These are phyloP conservation scores for Octonoba sinensis DNA, from an alignment of 2,888 invertebrate species.

Conservation along the genomic window DNA sequence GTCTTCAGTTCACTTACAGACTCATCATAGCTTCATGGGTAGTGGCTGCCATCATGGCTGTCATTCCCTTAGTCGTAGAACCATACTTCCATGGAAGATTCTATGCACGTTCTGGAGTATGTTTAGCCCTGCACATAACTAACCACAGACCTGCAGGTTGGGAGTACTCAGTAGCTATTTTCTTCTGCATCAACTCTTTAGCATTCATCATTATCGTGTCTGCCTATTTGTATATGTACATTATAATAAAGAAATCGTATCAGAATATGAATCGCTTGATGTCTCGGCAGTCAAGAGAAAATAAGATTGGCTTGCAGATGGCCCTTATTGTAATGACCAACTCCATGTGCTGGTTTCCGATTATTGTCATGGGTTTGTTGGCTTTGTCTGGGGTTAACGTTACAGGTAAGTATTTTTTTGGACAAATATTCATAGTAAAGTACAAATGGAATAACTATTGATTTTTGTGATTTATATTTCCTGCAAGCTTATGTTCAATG, in stretches of 20 bases:
- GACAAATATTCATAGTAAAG: neutral
- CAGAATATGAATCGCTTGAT: conserved; percentile 65
- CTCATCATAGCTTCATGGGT: conserved; percentile 68
- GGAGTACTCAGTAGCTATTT: conserved; percentile 70
- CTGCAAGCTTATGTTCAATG: neutral
- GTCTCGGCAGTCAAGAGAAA: conserved; percentile 66
- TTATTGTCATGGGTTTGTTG: conserved; percentile 68
- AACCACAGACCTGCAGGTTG: conserved; percentile 69
- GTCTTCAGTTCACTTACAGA: conserved; percentile 66
- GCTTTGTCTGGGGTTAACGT: conserved; percentile 67
- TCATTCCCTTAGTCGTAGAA: conserved; percentile 68
- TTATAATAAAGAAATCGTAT: conserved; percentile 66
- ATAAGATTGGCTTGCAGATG: conserved; percentile 69
- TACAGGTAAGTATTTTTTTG: conserved; percentile 55
- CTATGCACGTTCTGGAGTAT: conserved; percentile 70
- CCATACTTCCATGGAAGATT: conserved; percentile 69
- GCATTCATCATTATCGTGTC: conserved; percentile 69
- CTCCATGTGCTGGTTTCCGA: conserved; percentile 70
- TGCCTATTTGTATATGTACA: conserved; percentile 70
- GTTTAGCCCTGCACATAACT: conserved; percentile 70
- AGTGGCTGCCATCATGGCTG: conserved; percentile 67
- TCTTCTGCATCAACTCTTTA: conserved; percentile 69
- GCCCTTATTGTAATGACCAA: conserved; percentile 69
- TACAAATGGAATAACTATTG: neutral
- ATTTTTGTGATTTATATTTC: neutral